Percentiles rank a stretch among this genome's conserved stretches.
These are phyloP conservation scores for Alligator mississippiensis DNA, from an alignment of 2,113 vertebrate species.

Conservation along the genomic window DNA sequence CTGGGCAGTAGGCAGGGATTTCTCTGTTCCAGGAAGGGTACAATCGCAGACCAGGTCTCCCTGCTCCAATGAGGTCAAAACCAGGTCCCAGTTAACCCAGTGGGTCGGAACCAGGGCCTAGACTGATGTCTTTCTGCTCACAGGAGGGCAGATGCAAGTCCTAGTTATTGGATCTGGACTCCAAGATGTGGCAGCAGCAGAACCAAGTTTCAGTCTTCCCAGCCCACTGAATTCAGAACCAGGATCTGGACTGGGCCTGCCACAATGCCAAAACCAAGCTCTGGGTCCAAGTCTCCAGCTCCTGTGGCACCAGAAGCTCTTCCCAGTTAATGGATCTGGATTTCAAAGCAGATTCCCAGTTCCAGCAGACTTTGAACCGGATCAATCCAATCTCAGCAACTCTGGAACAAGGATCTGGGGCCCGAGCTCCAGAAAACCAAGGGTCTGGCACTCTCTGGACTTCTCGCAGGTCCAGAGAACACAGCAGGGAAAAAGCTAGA, in stretches of 20 bases:
- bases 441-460: neutral
- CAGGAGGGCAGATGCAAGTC: neutral
- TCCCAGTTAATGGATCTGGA: too few species aligned
- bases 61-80: neutral
- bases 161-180: neutral
- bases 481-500: neutral
- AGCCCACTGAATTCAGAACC: neutral
- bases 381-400: neutral
- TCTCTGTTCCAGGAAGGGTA: neutral
- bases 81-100: neutral
- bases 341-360: too few species aligned
- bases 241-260: neutral
- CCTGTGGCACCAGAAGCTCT: too few species aligned
- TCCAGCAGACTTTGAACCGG: neutral
- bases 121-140: neutral
- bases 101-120: neutral
- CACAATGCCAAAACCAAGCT: neutral
- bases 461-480: neutral
- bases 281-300: neutral
- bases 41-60: neutral
- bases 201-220: neutral
- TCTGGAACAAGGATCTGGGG: neutral
- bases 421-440: neutral
- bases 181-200: neutral
- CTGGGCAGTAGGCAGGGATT: neutral